phyloP scores from a whole-genome alignment of 1,140 invertebrate genomes.

The Drosophila truncata region DNA sequence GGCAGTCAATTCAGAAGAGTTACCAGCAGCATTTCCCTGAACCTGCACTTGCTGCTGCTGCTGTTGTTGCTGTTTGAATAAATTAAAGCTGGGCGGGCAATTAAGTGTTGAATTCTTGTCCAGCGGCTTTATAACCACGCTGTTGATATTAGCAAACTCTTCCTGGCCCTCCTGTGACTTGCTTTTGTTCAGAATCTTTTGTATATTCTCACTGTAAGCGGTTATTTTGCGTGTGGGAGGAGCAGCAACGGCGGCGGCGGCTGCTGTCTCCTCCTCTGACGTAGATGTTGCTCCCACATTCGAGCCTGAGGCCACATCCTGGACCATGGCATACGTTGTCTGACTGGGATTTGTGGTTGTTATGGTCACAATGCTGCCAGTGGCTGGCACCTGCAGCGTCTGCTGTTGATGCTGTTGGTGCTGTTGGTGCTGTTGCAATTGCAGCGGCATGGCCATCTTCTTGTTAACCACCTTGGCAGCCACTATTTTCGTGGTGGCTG shows the following conservation, averaged over 20 bases:
- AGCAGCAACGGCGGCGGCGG: not conserved
- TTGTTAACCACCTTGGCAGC: constrained; percentile 77
- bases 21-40: not conserved
- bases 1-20: constrained; percentile 1
- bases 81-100: constrained; percentile 60
- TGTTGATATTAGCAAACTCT: constrained; percentile 65
- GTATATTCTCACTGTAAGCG: constrained; percentile 64
- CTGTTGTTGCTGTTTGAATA: constrained; percentile 54
- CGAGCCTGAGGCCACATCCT: constrained; percentile 21
- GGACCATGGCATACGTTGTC: constrained; percentile 65
- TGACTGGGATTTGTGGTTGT: constrained; percentile 85
- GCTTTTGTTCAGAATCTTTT: constrained; percentile 70
- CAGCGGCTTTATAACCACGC: constrained; percentile 68
- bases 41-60: constrained; percentile 1
- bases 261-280: constrained; percentile 15
- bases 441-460: constrained; percentile 69
- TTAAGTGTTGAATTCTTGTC: constrained; percentile 57
- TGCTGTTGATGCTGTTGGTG: constrained; percentile 72
- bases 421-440: constrained; percentile 84
- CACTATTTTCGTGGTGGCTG: constrained; percentile 76
- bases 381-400: constrained; percentile 58
- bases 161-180: constrained; percentile 51
- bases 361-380: constrained; percentile 81
- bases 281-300: not conserved
- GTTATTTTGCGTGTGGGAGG: constrained; percentile 17